These are phyloP conservation scores for Chouioia cunea DNA, from an alignment of 2,888 invertebrate genomes.

Conservation along the genomic window DNA sequence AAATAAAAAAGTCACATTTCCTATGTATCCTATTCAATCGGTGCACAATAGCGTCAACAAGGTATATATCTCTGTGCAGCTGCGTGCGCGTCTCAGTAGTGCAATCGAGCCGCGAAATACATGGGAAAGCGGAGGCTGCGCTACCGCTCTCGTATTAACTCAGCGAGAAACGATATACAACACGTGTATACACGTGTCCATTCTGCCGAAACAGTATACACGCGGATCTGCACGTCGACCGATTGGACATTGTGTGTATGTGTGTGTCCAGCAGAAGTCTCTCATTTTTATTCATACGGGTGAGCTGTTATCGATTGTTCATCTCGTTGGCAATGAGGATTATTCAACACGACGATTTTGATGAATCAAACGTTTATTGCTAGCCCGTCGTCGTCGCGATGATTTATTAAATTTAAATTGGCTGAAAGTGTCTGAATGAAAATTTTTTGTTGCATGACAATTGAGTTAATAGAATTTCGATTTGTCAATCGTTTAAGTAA, in stretches of 20 bases:
- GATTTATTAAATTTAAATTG: too few species aligned
- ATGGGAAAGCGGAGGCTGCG: slow-evolving; percentile 15
- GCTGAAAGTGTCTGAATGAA: too few species aligned
- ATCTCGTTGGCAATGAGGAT: neutral
- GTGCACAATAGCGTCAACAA: neutral
- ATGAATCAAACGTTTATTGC: slow-evolving; percentile 30
- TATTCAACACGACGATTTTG: slow-evolving; percentile 30
- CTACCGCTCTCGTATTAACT: too few species aligned
- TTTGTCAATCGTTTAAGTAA: too few species aligned
- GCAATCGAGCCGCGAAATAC: slow-evolving; percentile 31
- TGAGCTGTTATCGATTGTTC: slow-evolving; percentile 13
- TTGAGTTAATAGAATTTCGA: too few species aligned
- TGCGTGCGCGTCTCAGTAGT: neutral
- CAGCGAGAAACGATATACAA: slow-evolving; percentile 1
- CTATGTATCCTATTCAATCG: too few species aligned
- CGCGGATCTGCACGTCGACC: neutral
- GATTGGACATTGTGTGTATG: neutral
- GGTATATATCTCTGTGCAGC: slow-evolving; percentile 2
- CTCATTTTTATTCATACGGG: slow-evolving; percentile 40
- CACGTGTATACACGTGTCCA: slow-evolving; percentile 17
- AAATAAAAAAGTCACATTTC: too few species aligned
- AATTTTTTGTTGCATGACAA: too few species aligned
- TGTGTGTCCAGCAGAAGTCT: neutral
- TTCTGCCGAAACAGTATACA: too few species aligned
- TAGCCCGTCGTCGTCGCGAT: neutral